A percentile compares a stretch with the other conserved stretches of the same genome.
Conservation (phyloP, 2,113 vertebrate species). For the Mormyrus iriodes region DNA sequence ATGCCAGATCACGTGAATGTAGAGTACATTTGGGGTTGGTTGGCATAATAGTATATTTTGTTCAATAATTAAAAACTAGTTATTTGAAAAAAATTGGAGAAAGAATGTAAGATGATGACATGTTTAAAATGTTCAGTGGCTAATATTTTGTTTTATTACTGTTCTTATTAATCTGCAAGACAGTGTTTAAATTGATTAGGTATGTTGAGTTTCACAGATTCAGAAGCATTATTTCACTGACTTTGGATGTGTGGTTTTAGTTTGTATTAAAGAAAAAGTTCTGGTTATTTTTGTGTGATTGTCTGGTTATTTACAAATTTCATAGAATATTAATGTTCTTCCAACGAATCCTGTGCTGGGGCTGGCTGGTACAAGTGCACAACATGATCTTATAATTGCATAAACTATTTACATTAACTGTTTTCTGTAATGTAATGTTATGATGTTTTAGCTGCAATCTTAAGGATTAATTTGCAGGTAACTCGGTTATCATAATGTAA, state of each 20-base stretch:
- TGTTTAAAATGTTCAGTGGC: background rate
- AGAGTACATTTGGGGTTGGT: background rate
- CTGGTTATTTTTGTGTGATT: too few relatives aligned
- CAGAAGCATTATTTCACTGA: background rate
- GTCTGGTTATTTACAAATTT: background rate
- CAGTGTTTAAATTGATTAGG: background rate
- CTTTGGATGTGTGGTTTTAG: too few relatives aligned
- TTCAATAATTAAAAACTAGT: background rate
- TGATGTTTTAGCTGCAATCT: background rate
- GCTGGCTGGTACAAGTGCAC: background rate
- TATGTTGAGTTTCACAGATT: background rate
- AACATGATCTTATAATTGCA: background rate
- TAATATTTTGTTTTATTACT: background rate
- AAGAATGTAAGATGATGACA: background rate
- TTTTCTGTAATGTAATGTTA: background rate
- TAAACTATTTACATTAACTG: background rate
- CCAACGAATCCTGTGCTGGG: background rate
- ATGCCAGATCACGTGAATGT: too few relatives aligned
- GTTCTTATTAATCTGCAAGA: background rate
- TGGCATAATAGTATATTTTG: background rate
- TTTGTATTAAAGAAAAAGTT: too few relatives aligned
- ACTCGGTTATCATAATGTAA: background rate
- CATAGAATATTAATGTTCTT: background rate
- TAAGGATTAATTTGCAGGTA: background rate
- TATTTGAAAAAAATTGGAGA: background rate